These are phyloP conservation scores for Lerista edwardsae DNA, from an alignment of 2,797 vertebrate genomes.

Conservation along the genomic window DNA sequence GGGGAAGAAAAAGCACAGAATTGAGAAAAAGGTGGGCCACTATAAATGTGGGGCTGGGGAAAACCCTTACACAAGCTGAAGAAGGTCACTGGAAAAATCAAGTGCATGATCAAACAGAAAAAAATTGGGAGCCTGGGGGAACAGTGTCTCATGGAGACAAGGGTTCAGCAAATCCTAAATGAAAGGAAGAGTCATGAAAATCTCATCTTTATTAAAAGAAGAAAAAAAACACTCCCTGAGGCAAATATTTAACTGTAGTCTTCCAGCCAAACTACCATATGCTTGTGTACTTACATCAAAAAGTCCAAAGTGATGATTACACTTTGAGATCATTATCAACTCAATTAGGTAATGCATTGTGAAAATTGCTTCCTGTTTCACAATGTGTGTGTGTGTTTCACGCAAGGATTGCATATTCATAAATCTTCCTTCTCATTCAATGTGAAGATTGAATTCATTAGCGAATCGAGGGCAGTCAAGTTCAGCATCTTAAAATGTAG, in stretches of 20 bases:
- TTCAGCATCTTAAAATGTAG: neutral
- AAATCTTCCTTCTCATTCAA: conserved; percentile 38
- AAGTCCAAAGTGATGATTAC: conserved; percentile 40
- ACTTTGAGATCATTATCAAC: conserved; percentile 51
- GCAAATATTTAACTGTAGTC: neutral
- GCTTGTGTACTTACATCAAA: conserved; percentile 40
- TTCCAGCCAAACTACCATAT: neutral
- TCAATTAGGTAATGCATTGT: conserved; percentile 37
- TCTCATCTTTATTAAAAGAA: neutral
- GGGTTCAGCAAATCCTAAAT: neutral
- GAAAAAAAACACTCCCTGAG: neutral
- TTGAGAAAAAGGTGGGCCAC: neutral
- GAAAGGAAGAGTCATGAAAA: neutral
- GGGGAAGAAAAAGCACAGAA: neutral
- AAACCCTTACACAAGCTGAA: neutral
- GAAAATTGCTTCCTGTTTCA: conserved; percentile 34
- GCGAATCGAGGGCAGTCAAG: neutral
- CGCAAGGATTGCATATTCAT: conserved; percentile 21
- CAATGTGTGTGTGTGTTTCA: neutral
- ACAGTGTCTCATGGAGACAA: neutral
- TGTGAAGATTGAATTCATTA: conserved; percentile 3
- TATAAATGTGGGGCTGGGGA: neutral
- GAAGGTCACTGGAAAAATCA: conserved; percentile 20
- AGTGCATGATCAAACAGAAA: neutral
- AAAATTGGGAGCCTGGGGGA: neutral